Evolutionary conservation across 2,888 invertebrate species (phyloP), one percentile per base, ranked within the genome.

Genomic region (Xylocampa areola): DNA sequence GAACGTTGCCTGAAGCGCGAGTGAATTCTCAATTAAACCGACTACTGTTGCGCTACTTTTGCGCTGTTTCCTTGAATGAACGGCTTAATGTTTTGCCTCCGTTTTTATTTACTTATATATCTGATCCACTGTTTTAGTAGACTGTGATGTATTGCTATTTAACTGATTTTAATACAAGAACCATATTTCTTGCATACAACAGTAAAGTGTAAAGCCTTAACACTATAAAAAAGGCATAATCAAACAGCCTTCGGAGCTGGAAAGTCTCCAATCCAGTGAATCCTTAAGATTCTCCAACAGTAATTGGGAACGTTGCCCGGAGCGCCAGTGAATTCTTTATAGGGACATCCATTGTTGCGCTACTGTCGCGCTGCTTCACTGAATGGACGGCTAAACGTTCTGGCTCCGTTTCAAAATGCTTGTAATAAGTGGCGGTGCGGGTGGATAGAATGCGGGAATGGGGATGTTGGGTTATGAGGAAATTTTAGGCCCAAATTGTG

Each of bases 401-500:
- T 65, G 64, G 70, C 64, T 54, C 23, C 11, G 48, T 53, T 65
- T 69, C 64, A 69, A 54, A 63, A 64, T 47, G 36, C 44, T 65
- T 29, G 30, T 19, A 64, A 37, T 37, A 68, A 65, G 64, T 65
- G 27, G 36, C 32, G 21, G 25, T 40, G 14, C 29, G 17, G 23
- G 39, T 21, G 5, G 21, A 21, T 21, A 21, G 21, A 21, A 21
- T 17, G 10, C 23, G 4, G 21, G n/a, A 39, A 41, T 51, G 36
- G n/a, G 23, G 17, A 14, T 35, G n/a, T 27, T 44, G 19, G n/a
- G 14, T 14, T 61, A 36, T 16, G 17, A 13, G n/a, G 25, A n/a
- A 2, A 16, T n/a, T 44, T 44, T 4, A 30, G 35, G 44, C 32
- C 5, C 6, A 5, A 29, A 16, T 29, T 32, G 21, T 7, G 6